Percentiles rank a stretch among this genome's conserved stretches.
phyloP scores from a whole-genome alignment of 2,113 vertebrate species.

The pig (Sus scrofa) region DNA sequence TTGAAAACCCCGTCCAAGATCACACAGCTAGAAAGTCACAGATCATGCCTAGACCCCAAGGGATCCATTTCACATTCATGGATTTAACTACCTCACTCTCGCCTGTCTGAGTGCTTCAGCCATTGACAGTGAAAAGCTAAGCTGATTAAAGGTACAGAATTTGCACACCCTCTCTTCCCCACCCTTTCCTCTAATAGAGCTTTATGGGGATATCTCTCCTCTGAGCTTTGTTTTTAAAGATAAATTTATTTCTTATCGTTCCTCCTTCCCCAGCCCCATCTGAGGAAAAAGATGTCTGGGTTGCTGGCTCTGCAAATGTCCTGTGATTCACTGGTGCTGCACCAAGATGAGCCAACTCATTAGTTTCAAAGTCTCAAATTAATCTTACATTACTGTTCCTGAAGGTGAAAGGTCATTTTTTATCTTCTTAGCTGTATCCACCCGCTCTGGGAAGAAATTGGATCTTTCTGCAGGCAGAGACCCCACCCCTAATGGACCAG shows the following conservation, averaged over 20 bases:
- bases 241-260: conserved; percentile 29
- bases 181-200: conserved; percentile 69
- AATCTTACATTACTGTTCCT: conserved; percentile 59
- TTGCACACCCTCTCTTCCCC: background rate
- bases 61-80: background rate
- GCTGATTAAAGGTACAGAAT: conserved; percentile 57
- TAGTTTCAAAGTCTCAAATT: conserved; percentile 57
- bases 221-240: conserved; percentile 60
- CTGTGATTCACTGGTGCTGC: accelerated
- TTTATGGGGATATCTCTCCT: conserved; percentile 59
- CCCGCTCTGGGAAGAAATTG: background rate
- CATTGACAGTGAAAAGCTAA: conserved; percentile 46
- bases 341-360: conserved; percentile 26
- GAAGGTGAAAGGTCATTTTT: conserved; percentile 63
- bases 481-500: background rate
- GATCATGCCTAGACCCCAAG: background rate
- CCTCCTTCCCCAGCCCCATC: background rate
- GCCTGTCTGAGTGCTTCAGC: conserved; percentile 24
- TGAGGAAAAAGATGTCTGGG: background rate
- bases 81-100: background rate
- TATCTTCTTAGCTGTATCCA: conserved; percentile 63
- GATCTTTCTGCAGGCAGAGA: background rate
- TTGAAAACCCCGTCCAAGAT: conserved; percentile 17
- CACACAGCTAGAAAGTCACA: conserved; percentile 11
- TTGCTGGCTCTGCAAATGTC: background rate